Percentiles rank a stretch among this genome's conserved stretches.
phyloP scores from a whole-genome alignment of 1,140 invertebrate genomes.

The Sipha flava region DNA sequence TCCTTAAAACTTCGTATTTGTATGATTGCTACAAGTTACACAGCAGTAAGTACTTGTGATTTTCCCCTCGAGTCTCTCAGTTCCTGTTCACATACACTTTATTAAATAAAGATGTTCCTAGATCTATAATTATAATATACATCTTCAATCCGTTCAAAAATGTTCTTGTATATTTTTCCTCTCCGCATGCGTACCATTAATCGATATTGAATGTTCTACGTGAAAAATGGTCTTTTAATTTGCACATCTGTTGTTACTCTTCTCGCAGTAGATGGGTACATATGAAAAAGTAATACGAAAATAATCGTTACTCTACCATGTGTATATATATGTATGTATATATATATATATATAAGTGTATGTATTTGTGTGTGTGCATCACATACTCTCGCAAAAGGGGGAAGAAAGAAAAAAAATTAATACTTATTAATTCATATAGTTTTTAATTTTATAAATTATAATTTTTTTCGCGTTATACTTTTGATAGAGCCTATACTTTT shows the following conservation, averaged over 20 bases:
- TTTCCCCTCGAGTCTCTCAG: background rate
- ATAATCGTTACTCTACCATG: background rate
- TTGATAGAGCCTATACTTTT: background rate
- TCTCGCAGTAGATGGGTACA: background rate
- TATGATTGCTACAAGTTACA: no score
- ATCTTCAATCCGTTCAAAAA: background rate
- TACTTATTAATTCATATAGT: background rate
- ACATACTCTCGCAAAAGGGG: no score
- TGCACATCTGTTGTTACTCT: background rate
- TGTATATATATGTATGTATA: background rate
- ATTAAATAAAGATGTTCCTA: background rate
- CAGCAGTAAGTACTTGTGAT: background rate
- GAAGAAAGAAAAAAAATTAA: background rate
- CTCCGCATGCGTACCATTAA: background rate
- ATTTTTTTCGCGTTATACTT: background rate
- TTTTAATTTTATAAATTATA: background rate
- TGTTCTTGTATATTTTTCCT: background rate
- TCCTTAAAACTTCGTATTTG: background rate
- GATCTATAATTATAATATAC: background rate
- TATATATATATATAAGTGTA: background rate
- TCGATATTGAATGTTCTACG: background rate
- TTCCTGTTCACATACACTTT: background rate
- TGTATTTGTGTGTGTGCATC: no score
- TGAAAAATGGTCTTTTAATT: slow-evolving; percentile 13
- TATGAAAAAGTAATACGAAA: background rate